Conservation (phyloP, 2,888 invertebrate species). For the Stenodema calcarata region DNA sequence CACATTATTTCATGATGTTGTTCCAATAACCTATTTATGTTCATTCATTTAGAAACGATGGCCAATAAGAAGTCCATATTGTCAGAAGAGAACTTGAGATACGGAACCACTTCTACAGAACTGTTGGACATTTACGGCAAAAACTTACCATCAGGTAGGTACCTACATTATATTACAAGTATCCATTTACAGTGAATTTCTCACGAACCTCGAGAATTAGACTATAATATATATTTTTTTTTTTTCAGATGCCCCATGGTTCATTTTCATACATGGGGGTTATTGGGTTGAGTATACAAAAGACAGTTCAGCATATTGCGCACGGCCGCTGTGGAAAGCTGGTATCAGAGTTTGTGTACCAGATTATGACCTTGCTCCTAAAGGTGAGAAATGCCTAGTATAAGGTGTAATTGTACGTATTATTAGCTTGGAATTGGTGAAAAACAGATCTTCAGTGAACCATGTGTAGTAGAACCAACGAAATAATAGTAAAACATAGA, state of each 20-base stretch:
- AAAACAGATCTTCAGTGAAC: no score
- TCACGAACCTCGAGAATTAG: no score
- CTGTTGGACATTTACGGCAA: slow-evolving; percentile 77
- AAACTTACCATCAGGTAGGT: slow-evolving; percentile 60
- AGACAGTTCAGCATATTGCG: slow-evolving; percentile 70
- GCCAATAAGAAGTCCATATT: slow-evolving; percentile 66
- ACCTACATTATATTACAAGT: no score
- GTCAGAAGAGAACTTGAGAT: slow-evolving; percentile 69
- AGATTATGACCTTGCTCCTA: slow-evolving; percentile 84
- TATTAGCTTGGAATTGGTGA: no score
- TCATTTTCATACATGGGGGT: slow-evolving; percentile 86
- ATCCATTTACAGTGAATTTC: no score
- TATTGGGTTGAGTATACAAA: slow-evolving; percentile 82
- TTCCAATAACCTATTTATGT: not conserved
- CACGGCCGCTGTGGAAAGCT: slow-evolving; percentile 68
- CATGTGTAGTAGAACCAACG: no score
- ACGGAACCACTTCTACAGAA: slow-evolving; percentile 70
- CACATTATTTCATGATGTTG: no score
- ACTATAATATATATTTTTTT: not conserved
- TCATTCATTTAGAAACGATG: slow-evolving; percentile 61
- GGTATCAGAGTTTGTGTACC: slow-evolving; percentile 74
- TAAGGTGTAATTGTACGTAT: no score
- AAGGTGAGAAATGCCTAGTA: no score
- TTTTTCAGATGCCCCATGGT: slow-evolving; percentile 74
- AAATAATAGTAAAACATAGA: no score